Evolutionary conservation across 2,888 invertebrate genomes (phyloP), one percentile per base, ranked within the genome.

Genomic region (Beris chalybata): DNA sequence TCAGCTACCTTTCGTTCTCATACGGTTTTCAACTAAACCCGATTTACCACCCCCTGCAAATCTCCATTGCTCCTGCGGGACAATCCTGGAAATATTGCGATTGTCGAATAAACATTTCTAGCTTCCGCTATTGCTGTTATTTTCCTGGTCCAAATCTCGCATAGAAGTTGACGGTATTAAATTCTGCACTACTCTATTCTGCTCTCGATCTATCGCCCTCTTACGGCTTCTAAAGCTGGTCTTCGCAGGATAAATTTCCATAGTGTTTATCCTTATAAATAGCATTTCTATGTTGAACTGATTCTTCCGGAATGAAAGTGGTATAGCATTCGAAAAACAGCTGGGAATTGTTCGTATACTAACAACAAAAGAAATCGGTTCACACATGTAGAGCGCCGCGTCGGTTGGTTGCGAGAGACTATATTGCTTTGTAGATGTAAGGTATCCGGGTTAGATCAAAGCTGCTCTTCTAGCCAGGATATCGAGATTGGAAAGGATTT

Each of bases 231-330:
- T 45, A 22, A 22, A 22, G 22, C 22, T 22, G 22, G 64, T 47
- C 53, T 44, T 47, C 45, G 45, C 53, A 64, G 47, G 45, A 52
- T 55, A 64, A 38, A 65, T 53, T 53, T 57, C 59, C 58, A 54
- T 53, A 31, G 66, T 15, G 38, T 59, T 53, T 54, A 66, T 58
- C 54, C 29, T 38, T 31, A 9, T 47, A 66, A 66, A 59, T 52
- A 59, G 57, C 59, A 59, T 66, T 66, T 66, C 15, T 59, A 66
- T 66, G 66, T 66, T 30, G 56, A 53, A 55, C 54, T 54, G 55
- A 64, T 52, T 29, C 50, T n/a, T 32, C 29, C 30, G 38, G 12
- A n/a, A 45, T 38, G 38, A 9, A 5, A 38, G 38, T 9, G 38
- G 38, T 38, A 38, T 38, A 5, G 7, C 38, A 38, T 38, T 38